Conservation (phyloP, 2,113 vertebrate species). For the Neotoma lepida region DNA sequence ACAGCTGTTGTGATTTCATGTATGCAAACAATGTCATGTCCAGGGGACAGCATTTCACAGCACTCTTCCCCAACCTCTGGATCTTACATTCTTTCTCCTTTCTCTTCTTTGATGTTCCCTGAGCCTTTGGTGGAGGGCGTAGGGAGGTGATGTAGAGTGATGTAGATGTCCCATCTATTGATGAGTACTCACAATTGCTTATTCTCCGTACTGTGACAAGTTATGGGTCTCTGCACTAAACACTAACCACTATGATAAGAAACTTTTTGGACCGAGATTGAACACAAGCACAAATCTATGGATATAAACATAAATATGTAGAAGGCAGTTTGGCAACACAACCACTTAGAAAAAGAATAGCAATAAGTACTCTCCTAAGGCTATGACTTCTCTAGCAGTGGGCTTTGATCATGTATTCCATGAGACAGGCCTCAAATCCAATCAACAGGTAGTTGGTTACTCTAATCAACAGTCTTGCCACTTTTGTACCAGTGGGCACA, state of each 20-base stretch:
- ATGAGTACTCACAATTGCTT: neutral
- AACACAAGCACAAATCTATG: neutral
- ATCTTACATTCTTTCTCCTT: neutral
- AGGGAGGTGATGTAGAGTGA: neutral
- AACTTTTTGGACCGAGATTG: neutral
- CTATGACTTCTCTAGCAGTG: neutral
- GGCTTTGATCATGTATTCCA: neutral
- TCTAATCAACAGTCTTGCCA: neutral
- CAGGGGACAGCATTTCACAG: neutral
- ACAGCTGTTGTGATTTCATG: neutral
- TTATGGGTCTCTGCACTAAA: neutral
- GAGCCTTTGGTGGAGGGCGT: neutral
- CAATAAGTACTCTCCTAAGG: neutral
- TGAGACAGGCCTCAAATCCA: neutral
- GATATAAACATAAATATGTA: neutral
- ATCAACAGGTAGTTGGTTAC: neutral
- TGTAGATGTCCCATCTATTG: neutral
- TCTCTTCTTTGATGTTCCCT: neutral
- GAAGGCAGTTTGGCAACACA: neutral
- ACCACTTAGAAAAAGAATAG: neutral
- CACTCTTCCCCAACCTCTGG: neutral
- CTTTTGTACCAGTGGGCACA: neutral
- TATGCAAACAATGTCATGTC: neutral
- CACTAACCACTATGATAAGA: neutral
- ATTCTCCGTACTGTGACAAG: neutral